A percentile compares a stretch with the other conserved stretches of the same genome.
phyloP scores from a whole-genome alignment of 2,888 invertebrate species.

The Cantharis lateralis region DNA sequence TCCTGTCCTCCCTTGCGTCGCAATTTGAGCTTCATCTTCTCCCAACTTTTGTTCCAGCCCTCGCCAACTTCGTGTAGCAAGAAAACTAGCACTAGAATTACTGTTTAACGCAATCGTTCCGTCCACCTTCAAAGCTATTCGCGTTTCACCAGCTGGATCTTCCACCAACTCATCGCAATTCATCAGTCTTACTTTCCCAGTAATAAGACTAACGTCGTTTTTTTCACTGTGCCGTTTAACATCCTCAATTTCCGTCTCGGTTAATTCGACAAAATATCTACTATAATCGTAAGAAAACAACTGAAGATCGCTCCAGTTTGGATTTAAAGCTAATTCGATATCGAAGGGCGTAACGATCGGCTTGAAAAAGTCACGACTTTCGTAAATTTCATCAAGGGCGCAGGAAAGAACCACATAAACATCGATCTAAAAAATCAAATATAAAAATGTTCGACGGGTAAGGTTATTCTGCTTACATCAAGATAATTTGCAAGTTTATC shows the following conservation, averaged over 20 bases:
- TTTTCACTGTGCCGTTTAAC: conserved; percentile 34
- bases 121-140: conserved; percentile 51
- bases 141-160: conserved; percentile 35
- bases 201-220: conserved; percentile 75
- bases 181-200: conserved; percentile 67
- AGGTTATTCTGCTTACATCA: conserved; percentile 61
- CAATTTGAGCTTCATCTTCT: conserved; percentile 68
- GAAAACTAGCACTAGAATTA: conserved; percentile 66
- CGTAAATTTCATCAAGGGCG: conserved; percentile 84
- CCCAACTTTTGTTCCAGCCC: conserved; percentile 85
- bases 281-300: conserved; percentile 70
- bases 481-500: conserved; percentile 95
- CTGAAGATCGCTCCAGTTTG: conserved; percentile 50
- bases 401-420: conserved; percentile 91
- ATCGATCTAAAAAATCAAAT: conserved; percentile 71
- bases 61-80: conserved; percentile 76
- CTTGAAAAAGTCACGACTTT: conserved; percentile 83
- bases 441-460: not conserved
- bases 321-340: conserved; percentile 81
- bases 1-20: conserved; percentile 75
- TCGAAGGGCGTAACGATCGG: conserved; percentile 93
- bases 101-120: conserved; percentile 58
- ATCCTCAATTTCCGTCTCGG: conserved; percentile 43
- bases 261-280: conserved; percentile 57
- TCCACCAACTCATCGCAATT: conserved; percentile 48